phyloP scores from a whole-genome alignment of 1,140 invertebrate genomes.

The Camponotus vicinus region DNA sequence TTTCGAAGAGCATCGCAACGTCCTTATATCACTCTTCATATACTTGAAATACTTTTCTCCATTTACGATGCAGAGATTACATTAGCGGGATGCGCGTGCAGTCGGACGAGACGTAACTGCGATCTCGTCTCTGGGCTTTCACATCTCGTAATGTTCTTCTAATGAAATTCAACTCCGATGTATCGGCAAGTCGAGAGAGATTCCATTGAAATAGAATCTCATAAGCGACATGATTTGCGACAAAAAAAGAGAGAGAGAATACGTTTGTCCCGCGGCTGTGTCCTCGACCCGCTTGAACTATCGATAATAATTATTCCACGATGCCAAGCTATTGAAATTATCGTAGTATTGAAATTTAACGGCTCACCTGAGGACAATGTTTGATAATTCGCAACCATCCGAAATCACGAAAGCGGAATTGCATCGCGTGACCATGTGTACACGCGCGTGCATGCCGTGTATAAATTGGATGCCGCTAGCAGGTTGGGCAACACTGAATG shows the following conservation, averaged over 20 bases:
- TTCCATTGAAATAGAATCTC: slow-evolving; percentile 64
- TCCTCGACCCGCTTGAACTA: slow-evolving; percentile 80
- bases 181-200: slow-evolving; percentile 45
- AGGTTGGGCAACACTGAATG: slow-evolving; percentile 26
- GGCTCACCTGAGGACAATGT: slow-evolving; percentile 6
- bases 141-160: slow-evolving; percentile 31
- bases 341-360: background rate
- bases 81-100: slow-evolving; percentile 38
- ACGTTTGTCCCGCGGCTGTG: slow-evolving; percentile 63
- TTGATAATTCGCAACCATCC: slow-evolving; percentile 12
- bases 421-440: background rate
- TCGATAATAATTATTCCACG: slow-evolving; percentile 67
- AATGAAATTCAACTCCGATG: slow-evolving; percentile 58
- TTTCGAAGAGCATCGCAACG: slow-evolving; percentile 38
- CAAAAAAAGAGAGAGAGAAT: slow-evolving; percentile 47
- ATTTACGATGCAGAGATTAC: slow-evolving; percentile 41
- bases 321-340: background rate
- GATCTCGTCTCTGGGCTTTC: slow-evolving; percentile 31
- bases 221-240: slow-evolving; percentile 11
- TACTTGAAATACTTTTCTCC: slow-evolving; percentile 62
- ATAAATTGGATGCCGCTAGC: slow-evolving; percentile 7
- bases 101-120: slow-evolving; percentile 47
- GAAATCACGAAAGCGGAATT: slow-evolving; percentile 15
- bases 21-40: slow-evolving; percentile 51
- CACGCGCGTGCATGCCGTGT: background rate